Conservation (phyloP, 2,888 invertebrate genomes). For the Drosophila maculinotata region DNA sequence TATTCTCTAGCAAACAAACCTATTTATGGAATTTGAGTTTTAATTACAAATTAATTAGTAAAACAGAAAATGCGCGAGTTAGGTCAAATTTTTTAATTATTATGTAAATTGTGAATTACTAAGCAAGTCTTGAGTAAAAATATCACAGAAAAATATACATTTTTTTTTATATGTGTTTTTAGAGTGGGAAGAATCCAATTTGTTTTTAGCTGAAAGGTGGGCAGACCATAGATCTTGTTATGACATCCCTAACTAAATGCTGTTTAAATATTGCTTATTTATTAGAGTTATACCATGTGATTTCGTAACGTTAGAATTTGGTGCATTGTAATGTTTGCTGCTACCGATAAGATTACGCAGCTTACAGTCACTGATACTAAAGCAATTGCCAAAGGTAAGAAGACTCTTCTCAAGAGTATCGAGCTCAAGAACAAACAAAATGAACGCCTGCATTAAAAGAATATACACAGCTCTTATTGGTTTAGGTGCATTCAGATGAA, state of each 20-base stretch:
- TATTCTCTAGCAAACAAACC: no score
- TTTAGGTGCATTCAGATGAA: no score
- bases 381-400: background rate
- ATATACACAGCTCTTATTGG: background rate
- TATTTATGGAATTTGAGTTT: no score
- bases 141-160: background rate
- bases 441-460: background rate
- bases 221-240: background rate
- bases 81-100: no score
- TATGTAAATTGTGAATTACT: background rate
- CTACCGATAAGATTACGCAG: conserved; percentile 61
- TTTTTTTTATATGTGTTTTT: no score
- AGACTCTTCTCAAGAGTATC: background rate
- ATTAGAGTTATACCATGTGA: background rate
- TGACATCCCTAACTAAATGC: conserved; percentile 1
- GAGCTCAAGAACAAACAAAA: background rate
- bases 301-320: conserved; percentile 33
- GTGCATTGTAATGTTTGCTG: conserved; percentile 32
- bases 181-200: no score
- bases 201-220: no score
- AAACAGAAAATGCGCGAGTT: no score
- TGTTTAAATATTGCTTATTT: conserved; percentile 37
- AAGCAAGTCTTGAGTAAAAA: background rate
- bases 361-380: conserved; percentile 3
- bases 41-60: no score